Base-by-base conservation (phyloP, 2,113 vertebrate genomes). In the Phyllopteryx taeniolatus region DNA sequence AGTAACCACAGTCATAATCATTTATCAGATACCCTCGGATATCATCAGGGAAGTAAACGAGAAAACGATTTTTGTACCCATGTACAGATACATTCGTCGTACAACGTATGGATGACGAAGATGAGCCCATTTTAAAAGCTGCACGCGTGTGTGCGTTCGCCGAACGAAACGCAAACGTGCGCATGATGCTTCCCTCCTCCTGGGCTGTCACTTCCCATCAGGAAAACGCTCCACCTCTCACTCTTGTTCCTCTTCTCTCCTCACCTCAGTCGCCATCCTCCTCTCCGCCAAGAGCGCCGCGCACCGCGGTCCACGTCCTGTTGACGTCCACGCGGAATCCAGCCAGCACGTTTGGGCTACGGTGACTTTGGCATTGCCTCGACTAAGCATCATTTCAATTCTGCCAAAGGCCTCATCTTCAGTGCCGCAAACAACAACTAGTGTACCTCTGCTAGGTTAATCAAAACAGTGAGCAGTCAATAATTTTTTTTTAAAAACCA, bases 171-270 rank as follows among this genome's bases (percentile, higher is more conserved):
- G 70, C 67, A 42, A 59, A 77, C 57, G 72, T 79, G 63, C 39
- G 10, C 61, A 67, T 74, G 77, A 74, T 73, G 51, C 64, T 79
- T 71, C 72, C 70, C 75, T 79, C 57, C 72, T 65, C 61, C 67
- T 77, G 51, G 53, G 70, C 72, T 84, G 81, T 90, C 86, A 80
- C 83, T 82, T 87, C 81, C 80, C 84, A 90, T 88, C 83, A 90
- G 87, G 86, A 79, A 85, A 88, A 75, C n/a, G 47, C 73, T 87
- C 82, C 83, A 85, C 77, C 74, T 86, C 83, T 70, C 81, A 76
- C 82, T 80, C 79, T 70, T 3, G 76, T 86, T 84, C 86, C 79
- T 79, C 70, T 63, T 86, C 82, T 72, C 73, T 83, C 79, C 74
- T 85, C 82, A 85, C 89, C 81, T 86, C 79, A 68, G 66, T 57